Evolutionary conservation across 2,888 invertebrate species (phyloP).

Genomic region (Diplolepis rosae): DNA sequence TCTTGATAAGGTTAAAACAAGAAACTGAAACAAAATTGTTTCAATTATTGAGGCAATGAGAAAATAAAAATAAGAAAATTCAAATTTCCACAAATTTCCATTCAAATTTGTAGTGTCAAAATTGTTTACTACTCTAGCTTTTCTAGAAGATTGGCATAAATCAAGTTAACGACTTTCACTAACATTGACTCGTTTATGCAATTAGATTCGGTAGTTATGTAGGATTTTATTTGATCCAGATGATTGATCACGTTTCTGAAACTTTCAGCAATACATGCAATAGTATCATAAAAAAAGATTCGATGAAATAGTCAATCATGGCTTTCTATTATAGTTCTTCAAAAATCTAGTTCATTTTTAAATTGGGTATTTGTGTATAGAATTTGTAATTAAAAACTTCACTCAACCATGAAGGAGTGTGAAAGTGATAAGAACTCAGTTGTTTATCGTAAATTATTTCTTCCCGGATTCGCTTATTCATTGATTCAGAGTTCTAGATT

Average conservation of each 20-base stretch:
- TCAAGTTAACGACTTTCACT: conserved; percentile 45
- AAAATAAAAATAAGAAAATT: too few relatives aligned
- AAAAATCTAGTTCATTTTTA: background rate
- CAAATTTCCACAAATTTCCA: too few relatives aligned
- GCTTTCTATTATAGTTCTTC: conserved; percentile 33
- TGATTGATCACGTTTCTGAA: conserved; percentile 47
- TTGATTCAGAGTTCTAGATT: too few relatives aligned
- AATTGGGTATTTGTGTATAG: background rate
- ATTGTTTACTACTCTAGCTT: too few relatives aligned
- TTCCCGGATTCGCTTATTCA: too few relatives aligned
- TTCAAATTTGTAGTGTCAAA: too few relatives aligned
- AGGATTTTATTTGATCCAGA: conserved; percentile 43
- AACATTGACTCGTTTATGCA: conserved; percentile 40
- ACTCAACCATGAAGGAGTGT: conserved; percentile 40
- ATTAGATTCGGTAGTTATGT: conserved; percentile 36
- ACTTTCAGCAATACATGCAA: conserved; percentile 37
- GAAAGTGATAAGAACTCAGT: too few relatives aligned
- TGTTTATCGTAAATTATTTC: too few relatives aligned
- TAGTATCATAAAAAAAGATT: conserved; percentile 3
- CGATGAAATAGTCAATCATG: conserved; percentile 39
- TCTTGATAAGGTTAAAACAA: too few relatives aligned
- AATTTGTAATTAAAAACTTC: conserved; percentile 24
- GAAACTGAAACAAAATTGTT: too few relatives aligned
- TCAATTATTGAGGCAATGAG: too few relatives aligned
- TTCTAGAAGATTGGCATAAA: too few relatives aligned